Percentiles rank a stretch among this genome's conserved stretches.
Conservation (phyloP, 1,140 invertebrate species). For the Amphibalanus amphitrite region DNA sequence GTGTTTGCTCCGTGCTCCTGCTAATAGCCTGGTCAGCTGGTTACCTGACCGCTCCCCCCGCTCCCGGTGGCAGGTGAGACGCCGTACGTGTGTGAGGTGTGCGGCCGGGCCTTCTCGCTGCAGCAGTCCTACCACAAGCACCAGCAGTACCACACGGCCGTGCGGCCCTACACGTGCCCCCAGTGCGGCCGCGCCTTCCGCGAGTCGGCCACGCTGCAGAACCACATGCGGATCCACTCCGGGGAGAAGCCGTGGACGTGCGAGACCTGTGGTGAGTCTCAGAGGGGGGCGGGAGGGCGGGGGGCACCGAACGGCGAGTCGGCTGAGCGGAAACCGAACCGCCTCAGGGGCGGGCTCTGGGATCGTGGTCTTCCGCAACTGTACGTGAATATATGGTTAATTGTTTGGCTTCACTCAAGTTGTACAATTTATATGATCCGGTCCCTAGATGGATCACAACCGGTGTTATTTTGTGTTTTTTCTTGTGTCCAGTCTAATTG, state of each 20-base stretch:
- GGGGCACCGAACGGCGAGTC: too few species aligned
- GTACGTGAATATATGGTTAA: too few species aligned
- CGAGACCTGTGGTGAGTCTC: conserved; percentile 61
- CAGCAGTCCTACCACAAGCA: conserved; percentile 85
- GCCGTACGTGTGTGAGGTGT: conserved; percentile 64
- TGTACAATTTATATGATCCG: too few species aligned
- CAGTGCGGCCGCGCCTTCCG: conserved; percentile 69
- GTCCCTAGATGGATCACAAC: too few species aligned
- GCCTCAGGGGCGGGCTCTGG: background rate
- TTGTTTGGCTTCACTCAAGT: too few species aligned
- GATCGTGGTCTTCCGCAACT: too few species aligned
- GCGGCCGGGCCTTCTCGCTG: conserved; percentile 74
- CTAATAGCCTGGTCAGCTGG: too few species aligned
- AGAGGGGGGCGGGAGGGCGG: too few species aligned
- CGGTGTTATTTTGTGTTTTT: too few species aligned
- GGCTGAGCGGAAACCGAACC: background rate
- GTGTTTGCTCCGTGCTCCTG: too few species aligned
- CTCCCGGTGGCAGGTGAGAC: conserved; percentile 47
- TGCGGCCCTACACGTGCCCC: conserved; percentile 58
- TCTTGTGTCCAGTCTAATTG: too few species aligned
- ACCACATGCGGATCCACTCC: conserved; percentile 68
- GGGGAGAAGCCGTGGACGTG: conserved; percentile 83
- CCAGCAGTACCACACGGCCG: conserved; percentile 56
- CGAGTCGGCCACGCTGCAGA: conserved; percentile 71
- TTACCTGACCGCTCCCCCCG: background rate